Base-by-base conservation (phyloP, 1,140 invertebrate species). In the Dolichoris vasculosae region DNA sequence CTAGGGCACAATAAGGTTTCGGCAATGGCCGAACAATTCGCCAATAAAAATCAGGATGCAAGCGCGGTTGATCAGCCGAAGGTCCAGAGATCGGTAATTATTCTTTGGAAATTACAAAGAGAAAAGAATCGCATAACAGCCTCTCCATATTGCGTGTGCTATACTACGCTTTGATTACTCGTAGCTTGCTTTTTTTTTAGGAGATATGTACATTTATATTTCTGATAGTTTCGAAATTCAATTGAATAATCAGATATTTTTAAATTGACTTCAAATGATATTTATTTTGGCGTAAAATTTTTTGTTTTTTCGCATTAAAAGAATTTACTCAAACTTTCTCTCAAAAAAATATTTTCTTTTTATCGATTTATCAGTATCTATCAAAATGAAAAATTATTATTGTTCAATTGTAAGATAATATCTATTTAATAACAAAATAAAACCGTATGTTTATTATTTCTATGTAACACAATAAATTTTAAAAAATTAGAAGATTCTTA, bases 1-100 rank as follows among this genome's bases (percentile, higher is more conserved):
- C 92, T 97, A 83, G 96, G 97, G 15, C 94, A 95, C 87, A 97
- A 97, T 93, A 97, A 97, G 93, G 97, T 98, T n/a, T 97, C 96
- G 48, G 95, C 96, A 51, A 97, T 98, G 94, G 97, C 97, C 38
- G 96, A 97, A 86, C 96, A 97, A 89, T 95, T 97, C 89, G 94
- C 95, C 32, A 94, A 93, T 85, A 96, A 96, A 90, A 94, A 95
- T 85, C 94, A 95, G 82, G 81, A 77, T 23, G 40, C 59, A 17
- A 75, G 71, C 55, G 59, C 85, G 64, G 89, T 91, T 79, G 94
- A 94, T 84, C 91, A 94, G 87, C 91, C 91, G 80, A 94, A 94
- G 85, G 92, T 94, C 86, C 95, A 95, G 88, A 95, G 95, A 94
- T 95, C 93, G 91, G 95, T 96, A 94, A 95, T 94, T 95, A 92